Evolutionary conservation across 2,797 vertebrate species (phyloP).

Genomic region (Pipistrellus pipistrellus): DNA sequence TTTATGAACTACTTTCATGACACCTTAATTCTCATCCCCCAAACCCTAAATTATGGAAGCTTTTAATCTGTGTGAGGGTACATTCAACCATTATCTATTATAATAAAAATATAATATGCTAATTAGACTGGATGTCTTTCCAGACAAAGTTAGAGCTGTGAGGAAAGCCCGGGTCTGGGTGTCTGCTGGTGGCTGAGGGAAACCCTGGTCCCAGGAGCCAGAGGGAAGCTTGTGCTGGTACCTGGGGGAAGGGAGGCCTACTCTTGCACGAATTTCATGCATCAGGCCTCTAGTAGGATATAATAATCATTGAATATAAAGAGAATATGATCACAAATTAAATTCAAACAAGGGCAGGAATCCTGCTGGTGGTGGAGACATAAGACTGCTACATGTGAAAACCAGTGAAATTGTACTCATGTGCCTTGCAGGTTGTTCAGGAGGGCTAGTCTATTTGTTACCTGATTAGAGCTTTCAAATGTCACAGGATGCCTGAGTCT

Average conservation of each 20-base stretch:
- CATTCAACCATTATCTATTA: neutral
- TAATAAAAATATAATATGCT: too few relatives aligned
- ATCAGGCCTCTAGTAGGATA: neutral
- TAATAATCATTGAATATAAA: neutral
- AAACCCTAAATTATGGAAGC: neutral
- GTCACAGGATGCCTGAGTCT: slow-evolving; percentile 21
- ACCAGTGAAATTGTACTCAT: neutral
- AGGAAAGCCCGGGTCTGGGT: too few relatives aligned
- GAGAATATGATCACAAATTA: neutral
- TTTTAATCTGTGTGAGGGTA: neutral
- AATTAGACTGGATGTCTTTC: too few relatives aligned
- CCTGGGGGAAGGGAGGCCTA: too few relatives aligned
- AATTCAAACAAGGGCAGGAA: slow-evolving; percentile 24
- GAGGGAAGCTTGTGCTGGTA: too few relatives aligned
- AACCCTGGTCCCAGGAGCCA: too few relatives aligned
- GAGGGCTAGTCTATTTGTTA: slow-evolving; percentile 2
- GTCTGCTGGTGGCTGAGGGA: too few relatives aligned
- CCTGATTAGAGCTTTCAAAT: slow-evolving; percentile 45
- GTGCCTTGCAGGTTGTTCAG: neutral
- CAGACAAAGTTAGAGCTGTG: too few relatives aligned
- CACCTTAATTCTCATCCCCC: neutral
- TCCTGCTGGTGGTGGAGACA: neutral
- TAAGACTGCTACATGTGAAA: slow-evolving; percentile 41
- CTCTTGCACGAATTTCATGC: too few relatives aligned
- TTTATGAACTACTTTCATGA: neutral